These are phyloP conservation scores for Pseudocheirus occidentalis DNA, from an alignment of 2,797 vertebrate genomes.

Conservation along the genomic window DNA sequence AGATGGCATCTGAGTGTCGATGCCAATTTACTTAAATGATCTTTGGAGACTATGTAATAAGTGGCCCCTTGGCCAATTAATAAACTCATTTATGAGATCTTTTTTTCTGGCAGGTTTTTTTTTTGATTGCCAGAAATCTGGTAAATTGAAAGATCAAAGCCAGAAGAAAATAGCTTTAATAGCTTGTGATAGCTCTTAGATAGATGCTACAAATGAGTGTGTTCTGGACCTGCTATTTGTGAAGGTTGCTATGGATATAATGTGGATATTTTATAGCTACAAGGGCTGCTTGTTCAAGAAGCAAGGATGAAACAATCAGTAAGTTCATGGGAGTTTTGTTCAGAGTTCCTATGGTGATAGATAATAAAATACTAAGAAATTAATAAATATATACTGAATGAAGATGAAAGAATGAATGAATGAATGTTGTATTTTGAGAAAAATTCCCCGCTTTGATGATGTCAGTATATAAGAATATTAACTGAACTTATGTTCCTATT, in stretches of 20 bases:
- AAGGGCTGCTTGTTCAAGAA: background rate
- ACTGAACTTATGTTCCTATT: background rate
- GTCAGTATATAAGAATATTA: background rate
- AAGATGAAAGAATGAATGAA: background rate
- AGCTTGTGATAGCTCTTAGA: background rate
- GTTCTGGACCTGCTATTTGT: background rate
- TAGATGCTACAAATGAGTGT: background rate
- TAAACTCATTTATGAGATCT: slow-evolving; percentile 31
- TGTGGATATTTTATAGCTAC: background rate
- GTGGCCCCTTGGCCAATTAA: slow-evolving; percentile 40
- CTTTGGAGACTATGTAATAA: slow-evolving; percentile 26
- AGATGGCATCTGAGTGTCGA: background rate
- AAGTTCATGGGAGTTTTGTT: background rate
- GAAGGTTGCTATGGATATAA: background rate
- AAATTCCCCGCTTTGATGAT: background rate
- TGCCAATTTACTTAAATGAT: background rate
- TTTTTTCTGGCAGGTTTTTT: slow-evolving; percentile 2
- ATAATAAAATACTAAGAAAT: background rate
- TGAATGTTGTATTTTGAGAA: background rate
- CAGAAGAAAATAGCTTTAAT: slow-evolving; percentile 30
- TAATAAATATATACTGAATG: background rate
- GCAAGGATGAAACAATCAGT: background rate
- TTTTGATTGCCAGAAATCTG: slow-evolving; percentile 18
- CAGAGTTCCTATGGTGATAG: background rate
- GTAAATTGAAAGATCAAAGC: slow-evolving; percentile 48